Conservation (phyloP, 2,797 vertebrate genomes). For the Eptatretus atami region DNA sequence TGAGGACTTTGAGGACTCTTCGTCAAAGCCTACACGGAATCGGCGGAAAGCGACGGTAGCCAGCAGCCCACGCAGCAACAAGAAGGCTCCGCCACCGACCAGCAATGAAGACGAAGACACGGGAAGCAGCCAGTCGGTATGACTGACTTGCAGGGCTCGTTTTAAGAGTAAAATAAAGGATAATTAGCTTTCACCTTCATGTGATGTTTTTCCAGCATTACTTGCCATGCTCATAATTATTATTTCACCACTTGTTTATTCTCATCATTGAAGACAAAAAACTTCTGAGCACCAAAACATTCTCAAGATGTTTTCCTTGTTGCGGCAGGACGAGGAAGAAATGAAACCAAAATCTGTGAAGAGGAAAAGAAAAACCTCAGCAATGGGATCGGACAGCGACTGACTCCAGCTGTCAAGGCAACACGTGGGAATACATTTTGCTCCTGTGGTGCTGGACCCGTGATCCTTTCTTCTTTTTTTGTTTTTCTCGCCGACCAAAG, state of each 20-base stretch:
- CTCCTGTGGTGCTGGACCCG: no score
- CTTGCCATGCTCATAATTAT: neutral
- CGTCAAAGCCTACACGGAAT: conserved; percentile 38
- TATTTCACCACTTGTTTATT: neutral
- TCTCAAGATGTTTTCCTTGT: neutral
- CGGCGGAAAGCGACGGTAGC: conserved; percentile 42
- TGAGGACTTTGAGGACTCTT: conserved; percentile 60
- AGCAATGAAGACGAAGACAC: conserved; percentile 48
- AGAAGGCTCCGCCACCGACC: conserved; percentile 31
- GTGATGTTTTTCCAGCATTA: neutral
- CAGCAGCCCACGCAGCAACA: conserved; percentile 41
- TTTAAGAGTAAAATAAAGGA: neutral
- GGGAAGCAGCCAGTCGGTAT: conserved; percentile 57
- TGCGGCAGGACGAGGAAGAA: conserved; percentile 49
- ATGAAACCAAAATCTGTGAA: conserved; percentile 65
- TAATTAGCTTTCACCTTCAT: neutral
- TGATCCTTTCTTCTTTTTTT: no score
- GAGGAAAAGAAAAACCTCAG: conserved; percentile 55
- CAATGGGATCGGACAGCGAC: conserved; percentile 70
- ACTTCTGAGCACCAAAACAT: neutral
- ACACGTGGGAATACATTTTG: no score
- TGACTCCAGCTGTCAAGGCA: conserved; percentile 7
- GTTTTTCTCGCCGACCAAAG: no score
- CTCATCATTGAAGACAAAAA: neutral
- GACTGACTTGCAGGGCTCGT: conserved; percentile 5